Evolutionary conservation across 1,140 invertebrate genomes (phyloP).

Genomic region (Platyscapa corneri): DNA sequence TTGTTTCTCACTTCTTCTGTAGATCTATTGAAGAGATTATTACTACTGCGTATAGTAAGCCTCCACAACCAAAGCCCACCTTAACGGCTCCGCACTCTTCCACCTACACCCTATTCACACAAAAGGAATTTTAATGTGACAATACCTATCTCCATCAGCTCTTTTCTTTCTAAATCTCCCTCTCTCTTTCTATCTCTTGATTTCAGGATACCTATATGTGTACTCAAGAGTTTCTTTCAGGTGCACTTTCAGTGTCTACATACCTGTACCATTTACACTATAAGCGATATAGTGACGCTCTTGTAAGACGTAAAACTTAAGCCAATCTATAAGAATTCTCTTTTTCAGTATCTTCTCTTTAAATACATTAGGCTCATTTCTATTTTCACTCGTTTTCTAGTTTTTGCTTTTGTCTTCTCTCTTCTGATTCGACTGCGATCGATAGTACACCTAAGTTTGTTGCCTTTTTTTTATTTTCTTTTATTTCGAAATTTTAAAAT

Average conservation of each 20-base stretch:
- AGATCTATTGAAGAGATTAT: constrained; percentile 11
- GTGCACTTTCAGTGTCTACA: background rate
- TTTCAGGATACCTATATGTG: background rate
- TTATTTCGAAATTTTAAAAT: no score
- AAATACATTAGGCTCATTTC: background rate
- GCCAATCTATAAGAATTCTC: background rate
- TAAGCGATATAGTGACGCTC: background rate
- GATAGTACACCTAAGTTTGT: background rate
- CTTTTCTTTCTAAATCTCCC: constrained; percentile 33
- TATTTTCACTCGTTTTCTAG: constrained; percentile 34
- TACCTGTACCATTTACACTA: background rate
- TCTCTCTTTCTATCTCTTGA: constrained; percentile 36
- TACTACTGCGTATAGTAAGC: constrained; percentile 57
- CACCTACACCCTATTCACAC: constrained; percentile 68
- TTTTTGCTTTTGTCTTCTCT: constrained; percentile 18
- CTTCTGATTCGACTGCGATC: background rate
- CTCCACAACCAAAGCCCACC: constrained; percentile 73
- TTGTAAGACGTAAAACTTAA: background rate
- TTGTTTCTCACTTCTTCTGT: constrained; percentile 21
- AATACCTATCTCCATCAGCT: constrained; percentile 50
- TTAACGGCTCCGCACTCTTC: constrained; percentile 62
- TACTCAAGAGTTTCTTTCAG: background rate
- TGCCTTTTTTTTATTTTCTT: no score
- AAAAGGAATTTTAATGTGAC: constrained; percentile 75
- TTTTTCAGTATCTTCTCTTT: background rate